Evolutionary conservation across 2,888 invertebrate species (phyloP), one percentile per base, ranked within the genome.

Genomic region (Lycia hirtaria): DNA sequence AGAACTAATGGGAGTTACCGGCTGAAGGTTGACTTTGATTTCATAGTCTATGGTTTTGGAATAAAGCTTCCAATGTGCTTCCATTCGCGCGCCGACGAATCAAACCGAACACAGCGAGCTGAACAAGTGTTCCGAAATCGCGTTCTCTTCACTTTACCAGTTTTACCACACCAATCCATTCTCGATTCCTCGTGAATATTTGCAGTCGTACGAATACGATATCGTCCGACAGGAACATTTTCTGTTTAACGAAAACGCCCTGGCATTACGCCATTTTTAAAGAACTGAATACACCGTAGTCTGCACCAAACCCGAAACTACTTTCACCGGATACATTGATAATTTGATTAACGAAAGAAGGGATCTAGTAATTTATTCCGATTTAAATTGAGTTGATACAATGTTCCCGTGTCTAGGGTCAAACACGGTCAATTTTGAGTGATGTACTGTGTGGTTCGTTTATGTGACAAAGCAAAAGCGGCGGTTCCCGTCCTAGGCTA

Each of bases 391-490:
- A 73, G 80, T 78, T 79, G 69, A 77, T 80, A 83, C 78, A 77
- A 90, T 89, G 89, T 85, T 78, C 77, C 77, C 79, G 83, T 84
- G 83, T 76, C 76, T 81, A 79, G 81, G 83, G 77, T 84, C 83
- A 80, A 79, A 80, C 78, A 80, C 65, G 62, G 73, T 81, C 80
- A 76, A 82, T 81, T 75, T 79, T 76, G 76, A 85, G 85, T 85
- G 79, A 85, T 84, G 82, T 80, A 81, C 83, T 76, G 85, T 83
- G 87, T 80, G 81, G 78, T 79, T 81, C 81, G 83, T 83, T 83
- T 86, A 86, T 85, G 90, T 90, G 90, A 88, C 87, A 88, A 89
- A 88, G 87, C 87, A 78, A 81, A 79, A 81, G 82, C 83, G 87
- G 84, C 77, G 81, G 80, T 83, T 87, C 84, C 85, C 82, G 81